Base-by-base conservation (phyloP, 2,888 invertebrate genomes). In the Ametastegia equiseti region DNA sequence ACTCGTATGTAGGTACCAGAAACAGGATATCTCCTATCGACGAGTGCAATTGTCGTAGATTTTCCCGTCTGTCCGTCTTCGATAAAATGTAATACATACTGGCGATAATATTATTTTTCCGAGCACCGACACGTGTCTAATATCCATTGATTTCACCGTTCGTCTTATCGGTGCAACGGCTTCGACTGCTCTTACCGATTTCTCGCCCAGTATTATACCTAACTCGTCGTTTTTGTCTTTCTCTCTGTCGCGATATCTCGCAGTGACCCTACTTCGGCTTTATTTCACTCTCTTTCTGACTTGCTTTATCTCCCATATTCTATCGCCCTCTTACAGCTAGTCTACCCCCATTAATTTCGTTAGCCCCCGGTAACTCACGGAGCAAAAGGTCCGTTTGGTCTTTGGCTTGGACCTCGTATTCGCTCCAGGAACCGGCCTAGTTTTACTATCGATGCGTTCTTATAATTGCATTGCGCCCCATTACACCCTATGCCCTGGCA, bases 121-220 rank as follows among this genome's bases (percentile, higher is more conserved):
- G n/a, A 30, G 75, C 54, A 30, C 23, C 54, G 33, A 54, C 75
- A 33, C 54, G 69, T 23, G 30, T 69, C n/a, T 47, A 60, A 82
- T 73, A 78, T 71, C 39, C 54, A 27, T n/a, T 39, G 50, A 11
- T 33, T 73, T 19, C 30, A 42, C 27, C 23, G 15, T 45, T 6
- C 39, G 15, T 47, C 30, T 47, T 71, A 71, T 71, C 71, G 47
- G 27, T 27, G 45, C 71, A 15, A 42, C 19, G 11, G n/a, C 15
- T 47, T 36, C 45, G 15, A 73, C 39, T 78, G 36, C 75, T 81
- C 85, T 80, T 30, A 71, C 47, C 45, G 71, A 71, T 71, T 45
- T 71, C 47, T 30, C 27, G 42, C 27, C 27, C 11, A 19, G 45
- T 15, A 69, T 65, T 65, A n/a, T n/a, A n/a, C n/a, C n/a, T n/a